Conservation (phyloP, 2,113 vertebrate genomes). For the Channa maculata region DNA sequence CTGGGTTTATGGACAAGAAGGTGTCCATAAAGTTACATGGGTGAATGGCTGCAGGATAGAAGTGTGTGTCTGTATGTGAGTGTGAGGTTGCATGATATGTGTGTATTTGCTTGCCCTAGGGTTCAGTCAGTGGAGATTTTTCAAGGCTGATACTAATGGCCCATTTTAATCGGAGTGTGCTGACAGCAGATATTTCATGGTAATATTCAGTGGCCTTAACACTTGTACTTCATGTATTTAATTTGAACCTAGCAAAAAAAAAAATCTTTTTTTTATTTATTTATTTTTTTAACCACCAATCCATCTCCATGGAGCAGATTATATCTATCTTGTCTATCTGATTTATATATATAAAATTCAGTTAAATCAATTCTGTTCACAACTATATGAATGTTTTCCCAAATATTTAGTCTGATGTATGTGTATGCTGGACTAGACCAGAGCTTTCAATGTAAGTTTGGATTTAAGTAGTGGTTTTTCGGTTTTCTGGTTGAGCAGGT, state of each 20-base stretch:
- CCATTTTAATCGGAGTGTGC: slow-evolving; percentile 24
- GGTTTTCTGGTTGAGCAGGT: neutral
- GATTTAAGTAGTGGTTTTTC: too few species aligned
- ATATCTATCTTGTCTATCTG: too few species aligned
- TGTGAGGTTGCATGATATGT: slow-evolving; percentile 13
- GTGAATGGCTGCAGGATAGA: slow-evolving; percentile 44
- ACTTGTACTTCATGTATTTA: neutral
- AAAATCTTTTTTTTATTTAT: too few species aligned
- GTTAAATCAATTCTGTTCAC: too few species aligned
- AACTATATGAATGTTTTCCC: too few species aligned
- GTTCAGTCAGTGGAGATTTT: slow-evolving; percentile 23
- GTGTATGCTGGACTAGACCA: too few species aligned
- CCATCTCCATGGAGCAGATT: too few species aligned
- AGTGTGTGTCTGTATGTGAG: slow-evolving; percentile 9
- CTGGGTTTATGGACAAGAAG: slow-evolving; percentile 64
- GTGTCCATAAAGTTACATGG: slow-evolving; percentile 68
- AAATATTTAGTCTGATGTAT: too few species aligned
- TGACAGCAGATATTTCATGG: slow-evolving; percentile 31
- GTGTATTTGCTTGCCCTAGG: slow-evolving; percentile 17
- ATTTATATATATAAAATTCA: too few species aligned
- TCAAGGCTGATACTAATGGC: slow-evolving; percentile 37
- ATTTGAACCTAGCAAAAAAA: too few species aligned
- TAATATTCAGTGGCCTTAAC: neutral
- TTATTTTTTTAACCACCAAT: too few species aligned
- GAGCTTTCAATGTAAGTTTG: too few species aligned